Base-by-base conservation (phyloP, 2,888 invertebrate species). In the Escarpia spicata region DNA sequence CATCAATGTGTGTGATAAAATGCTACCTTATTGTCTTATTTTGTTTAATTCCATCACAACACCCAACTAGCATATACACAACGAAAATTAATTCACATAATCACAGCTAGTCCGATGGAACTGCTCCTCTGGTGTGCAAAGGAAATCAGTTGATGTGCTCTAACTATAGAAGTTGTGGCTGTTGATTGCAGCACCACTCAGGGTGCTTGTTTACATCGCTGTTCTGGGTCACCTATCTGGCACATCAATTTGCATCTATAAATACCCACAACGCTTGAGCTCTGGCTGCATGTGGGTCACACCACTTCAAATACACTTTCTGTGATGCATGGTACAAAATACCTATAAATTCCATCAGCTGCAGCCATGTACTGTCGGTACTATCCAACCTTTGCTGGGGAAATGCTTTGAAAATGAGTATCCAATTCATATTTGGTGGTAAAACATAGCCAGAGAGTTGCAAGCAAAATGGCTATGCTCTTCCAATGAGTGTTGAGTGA, bases 141-240 rank as follows among this genome's bases (percentile, higher is more conserved):
- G 37, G 37, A 37, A 37, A 37, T 37, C 1, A 1, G 37, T 37
- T 37, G 37, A 37, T 37, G 37, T 37, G 37, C 37, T 0, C 37
- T 37, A 37, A 1, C 52, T 52, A 52, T 52, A 52, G 52, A 52
- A 52, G 15, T 15, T 52, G n/a, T 75, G 75, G 19, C 75, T 26
- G 75, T n/a, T 75, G 26, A 19, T 26, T 75, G 75, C 19, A 75
- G 4, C 75, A 75, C 75, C 75, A 75, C 75, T 75, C 26, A 75
- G 75, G 26, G n/a, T 75, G 75, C 75, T 75, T 75, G 75, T 75
- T 75, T 75, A 75, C 75, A 26, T 75, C 52, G 6, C 75, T 75
- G 75, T 75, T 75, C 75, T 75, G 75, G 75, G 75, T 75, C 75
- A 75, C 75, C 75, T 26, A 75, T 75, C 75, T 75, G 75, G 75